Evolutionary conservation across 2,888 invertebrate species (phyloP).

Genomic region (Meiosimyza platycephala): DNA sequence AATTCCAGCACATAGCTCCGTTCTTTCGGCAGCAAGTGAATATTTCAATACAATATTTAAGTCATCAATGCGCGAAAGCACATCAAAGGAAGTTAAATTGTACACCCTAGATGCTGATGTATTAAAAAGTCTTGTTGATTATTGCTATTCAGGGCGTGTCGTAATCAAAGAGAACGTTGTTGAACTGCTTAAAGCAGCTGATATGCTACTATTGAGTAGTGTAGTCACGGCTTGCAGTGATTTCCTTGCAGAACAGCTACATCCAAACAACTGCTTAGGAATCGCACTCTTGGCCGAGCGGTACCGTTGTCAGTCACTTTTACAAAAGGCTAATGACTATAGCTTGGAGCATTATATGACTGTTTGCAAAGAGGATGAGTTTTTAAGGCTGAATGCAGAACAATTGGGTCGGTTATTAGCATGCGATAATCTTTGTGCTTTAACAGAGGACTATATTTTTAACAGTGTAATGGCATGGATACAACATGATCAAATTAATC

Average conservation of each 20-base stretch:
- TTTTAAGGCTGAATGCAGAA: slow-evolving; percentile 72
- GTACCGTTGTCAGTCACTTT: slow-evolving; percentile 83
- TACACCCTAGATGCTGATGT: slow-evolving; percentile 77
- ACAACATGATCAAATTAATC: slow-evolving; percentile 77
- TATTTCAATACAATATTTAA: no score
- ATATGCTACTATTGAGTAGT: slow-evolving; percentile 84
- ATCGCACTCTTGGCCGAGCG: slow-evolving; percentile 54
- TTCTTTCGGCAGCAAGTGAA: no score
- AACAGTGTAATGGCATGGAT: slow-evolving; percentile 90
- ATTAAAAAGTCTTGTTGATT: slow-evolving; percentile 84
- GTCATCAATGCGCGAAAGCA: no score
- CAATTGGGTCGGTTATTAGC: slow-evolving; percentile 83
- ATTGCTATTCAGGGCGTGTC: slow-evolving; percentile 85
- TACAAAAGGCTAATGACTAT: slow-evolving; percentile 84
- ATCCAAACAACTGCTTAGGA: no score
- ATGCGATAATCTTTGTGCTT: slow-evolving; percentile 92
- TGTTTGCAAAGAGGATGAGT: slow-evolving; percentile 70
- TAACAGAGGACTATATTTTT: slow-evolving; percentile 90
- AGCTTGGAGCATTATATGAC: slow-evolving; percentile 87
- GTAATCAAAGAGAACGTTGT: slow-evolving; percentile 93
- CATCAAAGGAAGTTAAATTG: no score
- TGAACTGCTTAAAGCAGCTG: slow-evolving; percentile 87
- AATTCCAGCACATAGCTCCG: no score
- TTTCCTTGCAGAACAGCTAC: slow-evolving; percentile 75
- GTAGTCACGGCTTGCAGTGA: slow-evolving; percentile 91